Base-by-base conservation (phyloP, 1,140 invertebrate genomes). In the Pogonognathellus flavescens region DNA sequence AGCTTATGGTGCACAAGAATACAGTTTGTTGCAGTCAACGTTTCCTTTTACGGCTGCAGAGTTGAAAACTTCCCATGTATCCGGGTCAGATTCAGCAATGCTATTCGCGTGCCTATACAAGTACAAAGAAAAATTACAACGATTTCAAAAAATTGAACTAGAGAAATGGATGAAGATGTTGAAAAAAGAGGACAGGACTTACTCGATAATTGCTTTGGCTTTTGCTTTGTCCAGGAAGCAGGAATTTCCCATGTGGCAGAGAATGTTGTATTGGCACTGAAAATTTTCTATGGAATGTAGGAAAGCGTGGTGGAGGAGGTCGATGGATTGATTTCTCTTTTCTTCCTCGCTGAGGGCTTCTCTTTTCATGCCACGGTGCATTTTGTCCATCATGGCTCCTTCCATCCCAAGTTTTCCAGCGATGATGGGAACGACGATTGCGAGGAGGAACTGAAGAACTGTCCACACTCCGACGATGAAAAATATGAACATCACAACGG, bases 401-500 rank as follows among this genome's bases (percentile, higher is more conserved):
- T 16, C 57, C n/a, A 85, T 22, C 2, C 70, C 41, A 7, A 86
- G 16, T 57, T 88, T 88, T 41, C 18, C 66, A 8, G 84, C 88
- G n/a, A 89, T 87, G 5, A 89, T 13, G 5, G 88, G 87, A 8
- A 89, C 88, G 59, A 86, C 49, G 18, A 89, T 57, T 1, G 50
- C 84, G 5, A 89, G 50, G 0, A 89, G 87, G 52, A 89, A 86
- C n/a, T 89, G 50, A 50, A 88, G 59, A 0, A 88, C 87, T 1
- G 86, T 84, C 87, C 87, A 88, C 0, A 88, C 86, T 18, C 88
- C 88, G 10, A 89, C 88, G 18, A 88, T 53, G 70, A 87, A 85
- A 41, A 89, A 89, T 8, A 89, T 49, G 53, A 88, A 84, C 18
- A 89, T 86, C 31, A 88, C 59, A 87, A 89, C 31, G 4, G 88